phyloP scores from a whole-genome alignment of 2,113 vertebrate genomes.

The Eulemur rufifrons region DNA sequence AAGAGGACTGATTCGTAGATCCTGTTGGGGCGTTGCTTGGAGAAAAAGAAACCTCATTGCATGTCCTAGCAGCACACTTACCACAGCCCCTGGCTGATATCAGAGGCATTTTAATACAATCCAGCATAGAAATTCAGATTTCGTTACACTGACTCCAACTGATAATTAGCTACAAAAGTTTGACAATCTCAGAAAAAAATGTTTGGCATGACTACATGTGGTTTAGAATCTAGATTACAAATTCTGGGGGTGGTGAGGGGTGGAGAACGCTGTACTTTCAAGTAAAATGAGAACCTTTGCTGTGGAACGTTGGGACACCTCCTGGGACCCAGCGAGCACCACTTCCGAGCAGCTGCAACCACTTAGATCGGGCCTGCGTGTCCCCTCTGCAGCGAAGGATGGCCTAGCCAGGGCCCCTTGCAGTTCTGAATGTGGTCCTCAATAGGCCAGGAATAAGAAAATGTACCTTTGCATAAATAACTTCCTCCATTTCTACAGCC shows the following conservation, averaged over 20 bases:
- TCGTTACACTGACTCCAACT: conserved; percentile 76
- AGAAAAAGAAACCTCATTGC: conserved; percentile 65
- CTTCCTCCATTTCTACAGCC: background rate
- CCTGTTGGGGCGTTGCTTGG: conserved; percentile 50
- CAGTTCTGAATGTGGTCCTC: background rate
- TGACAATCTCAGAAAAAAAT: conserved; percentile 80
- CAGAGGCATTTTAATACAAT: conserved; percentile 84
- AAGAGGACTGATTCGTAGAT: conserved; percentile 69
- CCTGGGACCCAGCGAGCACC: conserved; percentile 26
- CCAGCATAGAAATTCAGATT: conserved; percentile 76
- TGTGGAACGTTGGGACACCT: conserved; percentile 64
- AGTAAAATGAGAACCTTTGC: conserved; percentile 75
- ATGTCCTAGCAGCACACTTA: conserved; percentile 62
- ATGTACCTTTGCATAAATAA: background rate
- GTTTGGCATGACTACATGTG: conserved; percentile 78
- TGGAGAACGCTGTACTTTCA: conserved; percentile 58
- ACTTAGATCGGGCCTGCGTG: conserved; percentile 61
- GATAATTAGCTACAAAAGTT: conserved; percentile 81
- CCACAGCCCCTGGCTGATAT: conserved; percentile 75
- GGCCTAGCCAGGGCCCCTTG: background rate
- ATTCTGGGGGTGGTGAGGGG: conserved; percentile 74
- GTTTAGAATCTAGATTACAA: conserved; percentile 79
- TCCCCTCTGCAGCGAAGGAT: background rate
- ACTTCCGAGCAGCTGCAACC: conserved; percentile 78
- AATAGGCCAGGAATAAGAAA: background rate